Percentiles rank a stretch among this genome's conserved stretches.
These are phyloP conservation scores for Dione vanillae DNA, from an alignment of 2,888 invertebrate species.

Conservation along the genomic window DNA sequence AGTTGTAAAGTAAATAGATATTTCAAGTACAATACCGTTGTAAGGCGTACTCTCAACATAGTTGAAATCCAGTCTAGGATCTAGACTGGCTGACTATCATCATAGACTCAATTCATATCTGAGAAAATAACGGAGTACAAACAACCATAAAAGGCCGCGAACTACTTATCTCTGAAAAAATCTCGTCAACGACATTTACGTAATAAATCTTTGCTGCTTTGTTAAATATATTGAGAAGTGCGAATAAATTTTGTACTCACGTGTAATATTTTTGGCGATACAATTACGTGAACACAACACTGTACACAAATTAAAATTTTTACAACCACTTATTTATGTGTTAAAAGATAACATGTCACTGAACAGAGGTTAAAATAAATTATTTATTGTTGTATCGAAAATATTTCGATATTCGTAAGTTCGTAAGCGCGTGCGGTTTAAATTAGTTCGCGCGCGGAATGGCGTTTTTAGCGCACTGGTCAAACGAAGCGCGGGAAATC, in stretches of 20 bases:
- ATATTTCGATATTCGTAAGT: slow-evolving; percentile 55
- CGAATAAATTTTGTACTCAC: slow-evolving; percentile 33
- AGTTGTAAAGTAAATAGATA: slow-evolving; percentile 21
- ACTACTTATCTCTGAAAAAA: slow-evolving; percentile 49
- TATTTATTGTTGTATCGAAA: slow-evolving; percentile 36
- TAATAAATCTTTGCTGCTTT: slow-evolving; percentile 35
- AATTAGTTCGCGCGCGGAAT: slow-evolving; percentile 75
- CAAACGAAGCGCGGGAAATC: slow-evolving; percentile 66
- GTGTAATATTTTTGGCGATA: slow-evolving; percentile 23
- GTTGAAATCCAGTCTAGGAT: slow-evolving; percentile 51
- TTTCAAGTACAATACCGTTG: slow-evolving; percentile 44
- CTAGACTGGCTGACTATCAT: slow-evolving; percentile 46
- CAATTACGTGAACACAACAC: slow-evolving; percentile 47
- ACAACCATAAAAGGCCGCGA: slow-evolving; percentile 50
- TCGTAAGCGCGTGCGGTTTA: slow-evolving; percentile 59
- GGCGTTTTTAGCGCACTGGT: slow-evolving; percentile 63
- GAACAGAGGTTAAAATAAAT: slow-evolving; percentile 45
- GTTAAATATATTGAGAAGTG: slow-evolving; percentile 32
- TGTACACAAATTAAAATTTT: slow-evolving; percentile 48
- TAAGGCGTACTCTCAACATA: slow-evolving; percentile 48
- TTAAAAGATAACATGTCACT: slow-evolving; percentile 57
- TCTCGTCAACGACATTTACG: slow-evolving; percentile 41
- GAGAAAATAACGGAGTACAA: slow-evolving; percentile 55
- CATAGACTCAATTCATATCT: slow-evolving; percentile 52
- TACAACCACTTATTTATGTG: slow-evolving; percentile 51